Evolutionary conservation across 2,113 vertebrate species (phyloP).

Genomic region (Eptesicus fuscus): DNA sequence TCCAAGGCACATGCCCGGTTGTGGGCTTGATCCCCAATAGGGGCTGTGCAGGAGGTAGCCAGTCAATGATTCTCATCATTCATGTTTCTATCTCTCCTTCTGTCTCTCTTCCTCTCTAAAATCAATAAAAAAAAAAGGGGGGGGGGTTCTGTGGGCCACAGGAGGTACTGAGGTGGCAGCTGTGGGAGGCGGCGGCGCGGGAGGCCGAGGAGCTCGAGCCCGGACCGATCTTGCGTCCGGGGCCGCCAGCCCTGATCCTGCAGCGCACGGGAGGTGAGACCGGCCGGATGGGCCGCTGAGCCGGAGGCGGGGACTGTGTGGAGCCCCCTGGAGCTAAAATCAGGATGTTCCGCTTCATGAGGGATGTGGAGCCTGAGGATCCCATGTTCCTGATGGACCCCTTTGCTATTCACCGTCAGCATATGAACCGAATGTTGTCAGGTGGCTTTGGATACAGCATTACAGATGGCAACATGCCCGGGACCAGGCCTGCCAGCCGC

Average conservation of each 20-base stretch:
- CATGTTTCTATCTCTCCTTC: too few species aligned
- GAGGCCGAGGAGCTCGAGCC: neutral
- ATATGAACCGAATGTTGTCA: conserved; percentile 93
- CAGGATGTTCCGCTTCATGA: conserved; percentile 86
- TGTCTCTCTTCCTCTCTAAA: too few species aligned
- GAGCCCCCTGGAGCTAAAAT: conserved; percentile 74
- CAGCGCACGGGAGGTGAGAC: conserved; percentile 26
- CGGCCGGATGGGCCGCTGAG: conserved; percentile 73
- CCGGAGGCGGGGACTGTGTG: conserved; percentile 66
- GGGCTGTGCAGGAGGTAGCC: too few species aligned
- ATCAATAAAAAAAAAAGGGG: too few species aligned
- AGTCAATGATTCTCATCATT: too few species aligned
- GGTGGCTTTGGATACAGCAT: conserved; percentile 91
- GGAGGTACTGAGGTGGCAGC: conserved; percentile 45
- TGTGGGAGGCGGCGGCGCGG: conserved; percentile 39
- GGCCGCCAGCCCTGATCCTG: conserved; percentile 36
- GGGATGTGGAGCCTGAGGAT: conserved; percentile 85
- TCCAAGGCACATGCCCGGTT: too few species aligned
- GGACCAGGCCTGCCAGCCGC: conserved; percentile 77
- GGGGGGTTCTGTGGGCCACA: conserved; percentile 37
- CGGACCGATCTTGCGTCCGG: conserved; percentile 25
- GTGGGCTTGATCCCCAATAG: too few species aligned
- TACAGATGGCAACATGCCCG: conserved; percentile 81
- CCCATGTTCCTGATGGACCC: conserved; percentile 91
- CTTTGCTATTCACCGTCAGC: conserved; percentile 95